Percentiles rank a stretch among this genome's conserved stretches.
Evolutionary conservation across 2,113 vertebrate species (phyloP).

Genomic region (Myiozetetes cayanensis): DNA sequence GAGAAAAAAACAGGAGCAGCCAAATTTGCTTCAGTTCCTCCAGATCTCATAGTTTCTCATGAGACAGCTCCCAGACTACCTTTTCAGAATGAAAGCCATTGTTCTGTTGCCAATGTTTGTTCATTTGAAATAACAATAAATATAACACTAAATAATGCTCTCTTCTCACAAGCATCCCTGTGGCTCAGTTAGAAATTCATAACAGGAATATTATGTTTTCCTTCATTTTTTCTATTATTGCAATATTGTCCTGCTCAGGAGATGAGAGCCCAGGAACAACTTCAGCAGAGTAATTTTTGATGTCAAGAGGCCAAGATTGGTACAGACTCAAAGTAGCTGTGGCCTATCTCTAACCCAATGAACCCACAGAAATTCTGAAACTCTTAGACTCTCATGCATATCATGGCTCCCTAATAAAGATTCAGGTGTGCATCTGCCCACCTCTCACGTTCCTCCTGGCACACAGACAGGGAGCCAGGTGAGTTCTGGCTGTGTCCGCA

Average conservation of each 20-base stretch:
- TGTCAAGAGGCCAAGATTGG: background rate
- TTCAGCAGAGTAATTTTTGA: background rate
- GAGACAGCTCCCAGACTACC: background rate
- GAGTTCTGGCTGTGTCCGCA: background rate
- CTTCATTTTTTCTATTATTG: background rate
- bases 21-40: background rate
- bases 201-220: background rate
- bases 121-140: conserved; percentile 45
- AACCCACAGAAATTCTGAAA: background rate
- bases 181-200: background rate
- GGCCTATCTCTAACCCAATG: background rate
- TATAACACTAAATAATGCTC: background rate
- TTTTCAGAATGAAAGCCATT: conserved; percentile 12
- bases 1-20: background rate
- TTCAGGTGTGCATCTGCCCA: background rate
- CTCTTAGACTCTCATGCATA: background rate
- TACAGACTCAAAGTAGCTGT: background rate
- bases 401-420: background rate
- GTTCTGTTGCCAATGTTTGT: conserved; percentile 46
- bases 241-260: background rate
- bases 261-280: background rate
- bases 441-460: background rate
- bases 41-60: background rate
- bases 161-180: background rate
- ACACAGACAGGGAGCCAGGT: background rate